A percentile compares a stretch with the other conserved stretches of the same genome.
These are phyloP conservation scores for Ceratoteleas bidentatus DNA, from an alignment of 1,140 invertebrate genomes.

Conservation along the genomic window DNA sequence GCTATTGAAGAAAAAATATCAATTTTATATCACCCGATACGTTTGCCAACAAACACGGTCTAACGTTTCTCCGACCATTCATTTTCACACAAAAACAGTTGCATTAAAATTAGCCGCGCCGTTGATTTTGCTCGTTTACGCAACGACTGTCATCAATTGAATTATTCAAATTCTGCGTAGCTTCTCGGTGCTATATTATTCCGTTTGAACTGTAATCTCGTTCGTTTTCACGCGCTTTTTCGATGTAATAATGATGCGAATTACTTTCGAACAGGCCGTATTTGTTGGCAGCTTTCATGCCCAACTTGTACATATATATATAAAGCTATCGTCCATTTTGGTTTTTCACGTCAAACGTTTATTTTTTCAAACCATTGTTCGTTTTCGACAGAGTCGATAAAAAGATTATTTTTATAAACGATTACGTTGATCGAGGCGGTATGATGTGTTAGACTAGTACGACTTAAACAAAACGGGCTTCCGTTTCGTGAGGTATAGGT, in stretches of 20 bases:
- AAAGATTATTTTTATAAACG: constrained; percentile 67
- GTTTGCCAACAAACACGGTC: too few relatives aligned
- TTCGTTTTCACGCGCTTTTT: constrained; percentile 12
- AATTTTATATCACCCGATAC: too few relatives aligned
- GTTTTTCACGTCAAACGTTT: constrained; percentile 38
- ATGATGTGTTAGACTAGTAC: constrained; percentile 1
- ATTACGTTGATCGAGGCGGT: constrained; percentile 26
- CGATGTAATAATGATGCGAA: constrained; percentile 17
- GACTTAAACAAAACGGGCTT: constrained; percentile 27
- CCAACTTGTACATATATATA: constrained; percentile 21
- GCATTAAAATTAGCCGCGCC: too few relatives aligned
- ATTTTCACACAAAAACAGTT: too few relatives aligned
- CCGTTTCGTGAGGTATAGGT: constrained; percentile 23
- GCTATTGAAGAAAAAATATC: constrained; percentile 29
- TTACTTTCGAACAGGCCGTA: constrained; percentile 15
- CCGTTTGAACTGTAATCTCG: neutral
- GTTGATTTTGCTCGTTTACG: too few relatives aligned
- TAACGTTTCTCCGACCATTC: too few relatives aligned
- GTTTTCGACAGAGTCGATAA: constrained; percentile 46
- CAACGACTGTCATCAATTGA: neutral
- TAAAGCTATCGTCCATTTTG: constrained; percentile 40
- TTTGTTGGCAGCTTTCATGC: constrained; percentile 44
- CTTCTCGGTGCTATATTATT: too few relatives aligned
- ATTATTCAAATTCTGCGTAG: too few relatives aligned
- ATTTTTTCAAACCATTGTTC: constrained; percentile 64